Base-by-base conservation (phyloP, 2,888 invertebrate species). In the Epirrhoe alternata region DNA sequence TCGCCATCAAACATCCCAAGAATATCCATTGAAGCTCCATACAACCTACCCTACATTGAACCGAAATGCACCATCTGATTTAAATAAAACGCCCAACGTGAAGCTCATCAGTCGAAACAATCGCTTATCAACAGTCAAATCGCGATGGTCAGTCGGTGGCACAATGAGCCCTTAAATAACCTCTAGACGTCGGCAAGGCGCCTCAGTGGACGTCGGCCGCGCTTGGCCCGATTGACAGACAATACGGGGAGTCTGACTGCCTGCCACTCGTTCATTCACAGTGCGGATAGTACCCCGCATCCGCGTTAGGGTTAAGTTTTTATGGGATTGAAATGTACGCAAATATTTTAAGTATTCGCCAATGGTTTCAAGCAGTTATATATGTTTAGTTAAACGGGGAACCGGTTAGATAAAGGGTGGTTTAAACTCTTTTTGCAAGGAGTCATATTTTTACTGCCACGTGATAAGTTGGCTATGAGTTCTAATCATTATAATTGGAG, bases 91-190 rank as follows among this genome's bases (percentile, higher is more conserved):
- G 78, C 78, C 79, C 85, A 86, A 86, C 86, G 87, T 88, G 90
- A 89, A 86, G 83, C 80, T 83, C 87, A 90, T 90, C 91, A 88
- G 88, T 91, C 90, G 85, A 77, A 82, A 84, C 83, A 83, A 86
- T 89, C 86, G 78, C 82, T 86, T 92, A 92, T 92, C 92, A 81
- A 76, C 75, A 82, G 85, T 89, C 86, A 85, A 86, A 92, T 91
- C 91, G 84, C 77, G 80, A 78, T 70, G 79, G 77, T 80, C 77
- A 76, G 78, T 77, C 77, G 84, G 85, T 85, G 87, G 87, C 84
- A 92, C 92, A 92, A 92, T 92, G 90, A 91, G 85, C 87, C 88
- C 80, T 82, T 92, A 92, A 92, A 92, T 92, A 90, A 92, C 89
- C 81, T 82, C 77, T 65, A 80, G 87, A 86, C 84, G 90, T 91